Base-by-base conservation (phyloP, 2,797 vertebrate species). In the Microchirus variegatus region DNA sequence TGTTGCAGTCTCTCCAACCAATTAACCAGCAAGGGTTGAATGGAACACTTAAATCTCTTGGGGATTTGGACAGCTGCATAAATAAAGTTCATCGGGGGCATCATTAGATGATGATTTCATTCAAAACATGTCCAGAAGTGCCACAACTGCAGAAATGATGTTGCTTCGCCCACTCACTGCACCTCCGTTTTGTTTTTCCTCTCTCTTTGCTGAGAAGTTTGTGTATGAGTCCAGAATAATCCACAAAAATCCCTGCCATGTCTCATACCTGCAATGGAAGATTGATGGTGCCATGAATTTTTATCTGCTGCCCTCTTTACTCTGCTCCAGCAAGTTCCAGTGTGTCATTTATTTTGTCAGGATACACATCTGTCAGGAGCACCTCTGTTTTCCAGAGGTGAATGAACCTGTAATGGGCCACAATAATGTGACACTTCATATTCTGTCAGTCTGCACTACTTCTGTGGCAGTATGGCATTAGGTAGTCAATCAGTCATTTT, bases 271-370 rank as follows among this genome's bases (percentile, higher is more conserved):
- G 66, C 62, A 67, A 78, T 77, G 16, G 37, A 75, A 65, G 59
- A 71, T 58, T 55, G 78, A 80, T 73, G 38, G 48, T 10, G 3
- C 47, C 38, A 68, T 86, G 74, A 88, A 89, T 86, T 82, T 84
- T 64, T 77, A 80, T 80, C 53, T 6, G 60, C 52, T 55, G 44
- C 62, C 53, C 54, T 66, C 49, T 12, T 75, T 52, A n/a, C 70
- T 49, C 4, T 0, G n/a, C 68, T 64, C 56, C 61, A 22, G 42
- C 55, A 68, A 51, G 50, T 60, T 48, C 48, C 10, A 15, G 43
- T 16, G 18, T 50, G 61, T 68, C 77, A 81, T 89, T 87, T 78
- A 73, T 85, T 70, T 63, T 36, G 45, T 64, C 60, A 35, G 52
- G 66, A 68, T 74, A 6, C 62, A 44, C 69, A 70, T 81, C 70